Evolutionary conservation across 2,797 vertebrate genomes (phyloP).

Genomic region (Coregonus suidteri): DNA sequence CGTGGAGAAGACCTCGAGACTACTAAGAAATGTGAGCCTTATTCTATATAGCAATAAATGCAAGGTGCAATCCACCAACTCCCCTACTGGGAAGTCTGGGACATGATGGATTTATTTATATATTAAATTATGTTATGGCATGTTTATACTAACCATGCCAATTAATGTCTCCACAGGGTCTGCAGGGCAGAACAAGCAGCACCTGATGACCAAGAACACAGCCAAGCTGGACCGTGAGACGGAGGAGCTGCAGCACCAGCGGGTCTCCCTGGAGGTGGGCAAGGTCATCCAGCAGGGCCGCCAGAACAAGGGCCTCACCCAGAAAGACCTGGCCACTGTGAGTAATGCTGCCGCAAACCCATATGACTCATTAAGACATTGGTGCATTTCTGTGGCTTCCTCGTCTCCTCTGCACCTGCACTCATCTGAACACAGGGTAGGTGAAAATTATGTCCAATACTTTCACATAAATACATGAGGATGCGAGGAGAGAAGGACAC

Average conservation of each 20-base stretch:
- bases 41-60: not conserved
- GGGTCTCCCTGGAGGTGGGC: constrained; percentile 90
- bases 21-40: constrained; percentile 89
- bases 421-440: no score
- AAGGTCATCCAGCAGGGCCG: constrained; percentile 91
- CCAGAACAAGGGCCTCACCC: constrained; percentile 88
- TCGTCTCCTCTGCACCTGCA: no score
- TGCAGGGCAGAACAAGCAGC: constrained; percentile 96
- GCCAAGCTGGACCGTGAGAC: constrained; percentile 96
- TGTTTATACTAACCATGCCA: not conserved
- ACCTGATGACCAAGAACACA: constrained; percentile 94
- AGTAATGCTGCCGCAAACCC: constrained; percentile 54
- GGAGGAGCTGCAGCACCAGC: constrained; percentile 91
- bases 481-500: no score
- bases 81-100: not conserved
- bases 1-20: constrained; percentile 91
- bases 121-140: not conserved
- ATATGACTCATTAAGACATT: no score
- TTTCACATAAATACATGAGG: no score
- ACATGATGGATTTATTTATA: not conserved
- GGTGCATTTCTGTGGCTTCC: no score
- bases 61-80: not conserved
- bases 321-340: constrained; percentile 96
- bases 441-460: no score
- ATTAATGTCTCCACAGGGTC: constrained; percentile 77